These are phyloP conservation scores for Muscidifurax raptorellus DNA, from an alignment of 1,140 invertebrate species.

Conservation along the genomic window DNA sequence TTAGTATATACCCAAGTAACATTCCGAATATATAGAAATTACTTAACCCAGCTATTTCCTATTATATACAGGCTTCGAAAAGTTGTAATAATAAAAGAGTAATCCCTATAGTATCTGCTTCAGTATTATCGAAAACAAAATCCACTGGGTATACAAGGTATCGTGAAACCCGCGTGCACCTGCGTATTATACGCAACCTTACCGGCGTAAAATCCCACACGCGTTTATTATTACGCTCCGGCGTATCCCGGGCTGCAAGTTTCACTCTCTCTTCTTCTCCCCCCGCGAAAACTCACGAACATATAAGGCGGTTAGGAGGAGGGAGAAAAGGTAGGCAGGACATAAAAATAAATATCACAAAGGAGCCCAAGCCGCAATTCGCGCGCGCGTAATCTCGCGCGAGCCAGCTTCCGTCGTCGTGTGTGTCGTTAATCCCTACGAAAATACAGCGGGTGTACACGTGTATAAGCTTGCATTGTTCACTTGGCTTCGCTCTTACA, in stretches of 20 bases:
- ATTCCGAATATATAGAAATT: too few relatives aligned
- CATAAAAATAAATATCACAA: conserved; percentile 26
- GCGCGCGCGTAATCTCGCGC: not conserved
- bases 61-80: too few relatives aligned
- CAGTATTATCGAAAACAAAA: too few relatives aligned
- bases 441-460: not conserved
- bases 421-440: not conserved
- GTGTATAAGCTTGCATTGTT: too few relatives aligned
- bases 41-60: too few relatives aligned
- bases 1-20: too few relatives aligned
- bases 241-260: not conserved
- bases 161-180: too few relatives aligned
- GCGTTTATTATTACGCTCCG: not conserved
- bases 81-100: too few relatives aligned
- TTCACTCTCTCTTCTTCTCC: not conserved
- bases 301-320: not conserved
- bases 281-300: not conserved
- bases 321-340: too few relatives aligned
- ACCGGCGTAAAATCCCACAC: not conserved
- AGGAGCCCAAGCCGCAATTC: not conserved
- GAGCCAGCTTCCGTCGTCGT: not conserved
- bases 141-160: too few relatives aligned
- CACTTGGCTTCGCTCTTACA: too few relatives aligned
- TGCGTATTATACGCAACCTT: conserved; percentile 3
- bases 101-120: too few relatives aligned